These are phyloP conservation scores for Pantala flavescens DNA, from an alignment of 1,140 invertebrate genomes.

Conservation along the genomic window DNA sequence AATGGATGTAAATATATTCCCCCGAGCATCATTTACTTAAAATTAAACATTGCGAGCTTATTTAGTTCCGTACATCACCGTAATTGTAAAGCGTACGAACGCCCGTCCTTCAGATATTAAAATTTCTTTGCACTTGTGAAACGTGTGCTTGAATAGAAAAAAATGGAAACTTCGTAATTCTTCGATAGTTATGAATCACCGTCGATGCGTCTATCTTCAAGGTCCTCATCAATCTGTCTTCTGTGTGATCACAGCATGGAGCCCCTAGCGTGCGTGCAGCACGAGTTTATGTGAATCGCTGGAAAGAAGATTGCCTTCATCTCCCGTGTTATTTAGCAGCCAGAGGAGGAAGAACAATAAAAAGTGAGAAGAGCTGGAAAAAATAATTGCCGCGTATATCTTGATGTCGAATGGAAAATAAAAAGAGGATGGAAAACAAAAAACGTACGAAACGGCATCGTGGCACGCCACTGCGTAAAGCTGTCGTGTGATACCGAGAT, in stretches of 20 bases:
- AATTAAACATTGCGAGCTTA: too few species aligned
- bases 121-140: too few species aligned
- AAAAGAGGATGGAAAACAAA: background rate
- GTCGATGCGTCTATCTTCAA: too few species aligned
- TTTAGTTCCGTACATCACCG: too few species aligned
- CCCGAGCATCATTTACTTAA: too few species aligned
- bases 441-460: background rate
- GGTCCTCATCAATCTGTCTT: too few species aligned
- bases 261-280: background rate
- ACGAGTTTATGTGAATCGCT: background rate
- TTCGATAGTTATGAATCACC: too few species aligned
- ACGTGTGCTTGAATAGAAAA: too few species aligned
- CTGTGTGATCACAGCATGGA: background rate
- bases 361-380: background rate
- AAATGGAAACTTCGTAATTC: too few species aligned
- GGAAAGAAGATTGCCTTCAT: background rate
- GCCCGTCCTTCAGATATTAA: too few species aligned
- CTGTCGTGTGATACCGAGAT: background rate
- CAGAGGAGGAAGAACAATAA: background rate
- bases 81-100: too few species aligned
- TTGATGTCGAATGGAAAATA: constrained; percentile 2
- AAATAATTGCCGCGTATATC: constrained; percentile 7
- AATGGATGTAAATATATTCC: too few species aligned
- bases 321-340: background rate
- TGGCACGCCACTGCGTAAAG: background rate